Conservation (phyloP, 2,797 vertebrate genomes). For the Neostethus bicornis region DNA sequence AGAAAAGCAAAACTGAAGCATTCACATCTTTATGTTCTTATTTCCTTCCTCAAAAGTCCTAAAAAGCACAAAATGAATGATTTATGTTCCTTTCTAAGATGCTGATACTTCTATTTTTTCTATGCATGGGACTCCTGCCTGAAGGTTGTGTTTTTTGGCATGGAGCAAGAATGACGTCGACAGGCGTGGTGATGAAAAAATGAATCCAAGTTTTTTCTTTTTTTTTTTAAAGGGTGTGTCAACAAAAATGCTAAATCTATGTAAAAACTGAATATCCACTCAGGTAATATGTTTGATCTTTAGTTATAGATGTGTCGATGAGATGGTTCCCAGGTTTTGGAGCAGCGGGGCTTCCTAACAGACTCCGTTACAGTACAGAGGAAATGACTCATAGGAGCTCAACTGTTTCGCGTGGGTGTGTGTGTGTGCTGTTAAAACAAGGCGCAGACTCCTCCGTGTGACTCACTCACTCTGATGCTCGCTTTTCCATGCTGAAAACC, state of each 20-base stretch:
- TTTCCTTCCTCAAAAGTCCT: slow-evolving; percentile 3
- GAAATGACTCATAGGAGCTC: slow-evolving; percentile 84
- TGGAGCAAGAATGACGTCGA: slow-evolving; percentile 64
- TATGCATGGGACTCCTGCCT: slow-evolving; percentile 63
- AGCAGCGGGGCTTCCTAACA: slow-evolving; percentile 69
- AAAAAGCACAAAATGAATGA: slow-evolving; percentile 38
- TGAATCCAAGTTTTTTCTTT: too few species aligned
- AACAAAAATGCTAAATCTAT: slow-evolving; percentile 29
- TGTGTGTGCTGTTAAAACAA: slow-evolving; percentile 85
- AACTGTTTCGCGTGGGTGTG: slow-evolving; percentile 82
- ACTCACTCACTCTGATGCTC: slow-evolving; percentile 82
- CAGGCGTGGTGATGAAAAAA: slow-evolving; percentile 82
- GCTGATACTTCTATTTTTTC: slow-evolving; percentile 37
- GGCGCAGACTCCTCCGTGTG: slow-evolving; percentile 79
- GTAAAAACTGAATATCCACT: slow-evolving; percentile 3
- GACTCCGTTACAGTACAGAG: slow-evolving; percentile 74
- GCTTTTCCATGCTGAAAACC: slow-evolving; percentile 76
- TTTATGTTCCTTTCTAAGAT: slow-evolving; percentile 60
- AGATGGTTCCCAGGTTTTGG: slow-evolving; percentile 27
- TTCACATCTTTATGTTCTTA: neutral
- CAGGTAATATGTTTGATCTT: slow-evolving; percentile 24
- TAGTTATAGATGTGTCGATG: slow-evolving; percentile 32
- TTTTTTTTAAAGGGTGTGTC: slow-evolving; percentile 54
- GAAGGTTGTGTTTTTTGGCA: slow-evolving; percentile 76
- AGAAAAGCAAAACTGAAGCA: slow-evolving; percentile 2